phyloP scores from a whole-genome alignment of 2,113 vertebrate species.

The Rhynchomys soricoides region DNA sequence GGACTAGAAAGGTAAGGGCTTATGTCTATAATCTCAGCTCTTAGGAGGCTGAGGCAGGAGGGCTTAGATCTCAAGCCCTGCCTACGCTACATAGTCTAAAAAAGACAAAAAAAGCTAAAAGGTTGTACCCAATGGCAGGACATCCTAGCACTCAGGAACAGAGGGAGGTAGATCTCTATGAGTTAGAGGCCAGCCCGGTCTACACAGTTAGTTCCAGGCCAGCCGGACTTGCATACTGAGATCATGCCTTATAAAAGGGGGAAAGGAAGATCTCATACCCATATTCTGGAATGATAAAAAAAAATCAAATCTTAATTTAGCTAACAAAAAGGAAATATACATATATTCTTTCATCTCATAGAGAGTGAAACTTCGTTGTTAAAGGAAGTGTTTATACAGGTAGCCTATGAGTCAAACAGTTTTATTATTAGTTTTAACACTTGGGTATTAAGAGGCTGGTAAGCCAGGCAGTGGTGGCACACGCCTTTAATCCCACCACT shows the following conservation, averaged over 20 bases:
- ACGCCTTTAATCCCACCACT: too few relatives aligned
- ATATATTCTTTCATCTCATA: background rate
- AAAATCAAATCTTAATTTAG: too few relatives aligned
- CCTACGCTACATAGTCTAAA: background rate
- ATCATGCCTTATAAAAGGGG: background rate
- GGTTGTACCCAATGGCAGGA: background rate
- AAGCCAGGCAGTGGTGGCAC: too few relatives aligned
- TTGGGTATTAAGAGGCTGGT: background rate
- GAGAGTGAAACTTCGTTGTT: conserved; percentile 10
- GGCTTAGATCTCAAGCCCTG: background rate
- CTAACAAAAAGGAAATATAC: conserved; percentile 23
- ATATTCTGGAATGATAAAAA: background rate
- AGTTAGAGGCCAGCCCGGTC: background rate
- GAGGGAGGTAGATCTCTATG: background rate
- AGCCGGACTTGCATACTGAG: background rate
- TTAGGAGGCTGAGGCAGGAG: background rate
- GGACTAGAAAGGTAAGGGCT: background rate
- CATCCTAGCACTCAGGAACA: background rate
- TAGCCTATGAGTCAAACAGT: background rate
- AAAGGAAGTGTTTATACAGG: background rate
- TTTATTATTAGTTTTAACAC: background rate
- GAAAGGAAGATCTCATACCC: background rate
- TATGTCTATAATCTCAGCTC: background rate
- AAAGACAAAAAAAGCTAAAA: background rate
- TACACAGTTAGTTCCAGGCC: background rate